phyloP scores from a whole-genome alignment of 1,140 invertebrate genomes.

The Drosophila cardini region DNA sequence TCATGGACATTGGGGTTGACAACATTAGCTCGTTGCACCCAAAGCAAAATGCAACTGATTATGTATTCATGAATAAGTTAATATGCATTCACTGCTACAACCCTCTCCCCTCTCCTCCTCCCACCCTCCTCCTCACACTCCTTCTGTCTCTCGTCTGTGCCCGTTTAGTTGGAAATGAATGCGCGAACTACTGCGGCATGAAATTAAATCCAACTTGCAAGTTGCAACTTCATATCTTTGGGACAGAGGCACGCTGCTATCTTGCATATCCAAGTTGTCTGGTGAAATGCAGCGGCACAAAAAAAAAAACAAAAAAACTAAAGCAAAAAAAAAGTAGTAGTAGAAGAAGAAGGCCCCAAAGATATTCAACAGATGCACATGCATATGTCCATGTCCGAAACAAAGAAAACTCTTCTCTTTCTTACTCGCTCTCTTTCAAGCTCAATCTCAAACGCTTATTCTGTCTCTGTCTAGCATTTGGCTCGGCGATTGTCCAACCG shows the following conservation, averaged over 20 bases:
- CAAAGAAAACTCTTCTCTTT: slow-evolving; percentile 74
- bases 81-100: slow-evolving; percentile 27
- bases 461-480: slow-evolving; percentile 27
- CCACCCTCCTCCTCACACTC: neutral
- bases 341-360: slow-evolving; percentile 39
- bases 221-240: slow-evolving; percentile 39
- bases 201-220: slow-evolving; percentile 80
- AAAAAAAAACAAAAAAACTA: too few species aligned
- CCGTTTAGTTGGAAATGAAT: slow-evolving; percentile 82
- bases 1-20: slow-evolving; percentile 60
- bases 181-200: slow-evolving; percentile 84
- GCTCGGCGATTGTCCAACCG: slow-evolving; percentile 72
- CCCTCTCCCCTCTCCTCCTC: neutral
- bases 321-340: too few species aligned
- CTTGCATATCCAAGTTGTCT: slow-evolving; percentile 77
- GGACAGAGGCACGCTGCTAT: slow-evolving; percentile 54
- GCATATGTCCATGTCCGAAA: slow-evolving; percentile 74
- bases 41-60: slow-evolving; percentile 58
- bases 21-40: slow-evolving; percentile 61
- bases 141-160: neutral
- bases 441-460: slow-evolving; percentile 28
- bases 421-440: slow-evolving; percentile 3
- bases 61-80: slow-evolving; percentile 80
- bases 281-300: too few species aligned
- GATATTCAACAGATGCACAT: slow-evolving; percentile 71